phyloP scores from a whole-genome alignment of 2,888 invertebrate genomes.

The Synergus umbraculus region DNA sequence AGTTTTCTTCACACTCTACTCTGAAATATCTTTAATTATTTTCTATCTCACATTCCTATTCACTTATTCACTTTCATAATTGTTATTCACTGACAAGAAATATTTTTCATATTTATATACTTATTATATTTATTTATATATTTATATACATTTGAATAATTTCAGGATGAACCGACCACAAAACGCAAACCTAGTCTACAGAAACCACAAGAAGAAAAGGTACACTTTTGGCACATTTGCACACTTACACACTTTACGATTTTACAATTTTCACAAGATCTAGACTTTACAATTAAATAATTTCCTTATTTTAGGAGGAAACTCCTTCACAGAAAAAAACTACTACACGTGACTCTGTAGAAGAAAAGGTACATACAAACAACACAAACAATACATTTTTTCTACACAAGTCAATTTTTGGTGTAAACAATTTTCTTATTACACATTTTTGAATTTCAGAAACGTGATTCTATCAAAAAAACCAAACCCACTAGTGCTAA shows the following conservation, averaged over 20 bases:
- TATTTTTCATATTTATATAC: background rate
- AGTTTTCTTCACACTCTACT: background rate
- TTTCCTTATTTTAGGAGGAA: no score
- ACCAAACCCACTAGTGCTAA: conserved; percentile 50
- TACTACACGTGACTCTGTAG: no score
- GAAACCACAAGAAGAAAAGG: conserved; percentile 60
- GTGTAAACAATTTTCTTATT: background rate
- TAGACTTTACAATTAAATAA: conserved; percentile 29
- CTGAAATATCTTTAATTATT: background rate
- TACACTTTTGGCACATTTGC: conserved; percentile 51
- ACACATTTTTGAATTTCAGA: conserved; percentile 25
- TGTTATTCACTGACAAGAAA: background rate
- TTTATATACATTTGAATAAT: conserved; percentile 12
- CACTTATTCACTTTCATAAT: background rate
- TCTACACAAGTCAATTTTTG: background rate
- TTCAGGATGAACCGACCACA: conserved; percentile 48
- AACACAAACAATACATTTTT: conserved; percentile 23
- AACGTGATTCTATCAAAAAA: conserved; percentile 49
- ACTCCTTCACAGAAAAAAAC: no score
- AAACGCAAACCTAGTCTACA: conserved; percentile 45
- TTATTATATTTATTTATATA: conserved; percentile 2
- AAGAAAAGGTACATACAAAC: conserved; percentile 43
- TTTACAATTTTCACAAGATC: background rate
- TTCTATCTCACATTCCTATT: background rate
- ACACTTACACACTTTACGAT: conserved; percentile 16